Conservation (phyloP, 2,113 vertebrate genomes). For the Ceyx cyanopectus region DNA sequence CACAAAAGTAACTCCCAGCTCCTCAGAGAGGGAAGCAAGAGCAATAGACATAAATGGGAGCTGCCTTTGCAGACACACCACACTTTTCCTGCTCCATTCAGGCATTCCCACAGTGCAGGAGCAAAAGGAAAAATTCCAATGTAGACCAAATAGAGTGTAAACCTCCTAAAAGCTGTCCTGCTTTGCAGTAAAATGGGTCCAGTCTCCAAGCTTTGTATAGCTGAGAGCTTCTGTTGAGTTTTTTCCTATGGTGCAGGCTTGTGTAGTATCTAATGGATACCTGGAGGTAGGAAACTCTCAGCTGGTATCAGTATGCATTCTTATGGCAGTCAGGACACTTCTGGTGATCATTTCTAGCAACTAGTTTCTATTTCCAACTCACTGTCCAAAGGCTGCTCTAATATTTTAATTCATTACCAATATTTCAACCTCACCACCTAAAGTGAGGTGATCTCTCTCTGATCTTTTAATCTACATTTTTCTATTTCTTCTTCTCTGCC, state of each 20-base stretch:
- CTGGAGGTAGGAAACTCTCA: not conserved
- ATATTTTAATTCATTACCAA: not conserved
- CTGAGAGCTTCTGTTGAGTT: not conserved
- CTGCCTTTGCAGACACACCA: not conserved
- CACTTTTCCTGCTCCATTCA: accelerated
- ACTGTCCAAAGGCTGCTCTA: not conserved
- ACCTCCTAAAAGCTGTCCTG: not conserved
- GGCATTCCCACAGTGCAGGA: not conserved
- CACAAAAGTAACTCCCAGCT: not conserved
- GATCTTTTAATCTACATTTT: not conserved
- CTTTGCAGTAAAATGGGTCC: not conserved
- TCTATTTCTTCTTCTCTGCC: not conserved
- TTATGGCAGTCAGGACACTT: not conserved
- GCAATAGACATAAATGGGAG: not conserved
- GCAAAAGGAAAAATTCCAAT: not conserved
- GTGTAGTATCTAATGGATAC: accelerated
- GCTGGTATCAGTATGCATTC: not conserved
- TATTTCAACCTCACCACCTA: not conserved
- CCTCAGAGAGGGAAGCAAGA: accelerated
- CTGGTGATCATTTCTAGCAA: not conserved
- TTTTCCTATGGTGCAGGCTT: not conserved
- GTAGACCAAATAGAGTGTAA: not conserved
- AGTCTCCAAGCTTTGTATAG: not conserved
- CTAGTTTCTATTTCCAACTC: not conserved
- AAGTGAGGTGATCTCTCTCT: not conserved